Percentiles rank a stretch among this genome's conserved stretches.
These are phyloP conservation scores for Campylomormyrus numenius DNA, from an alignment of 2,113 vertebrate species.

Conservation along the genomic window DNA sequence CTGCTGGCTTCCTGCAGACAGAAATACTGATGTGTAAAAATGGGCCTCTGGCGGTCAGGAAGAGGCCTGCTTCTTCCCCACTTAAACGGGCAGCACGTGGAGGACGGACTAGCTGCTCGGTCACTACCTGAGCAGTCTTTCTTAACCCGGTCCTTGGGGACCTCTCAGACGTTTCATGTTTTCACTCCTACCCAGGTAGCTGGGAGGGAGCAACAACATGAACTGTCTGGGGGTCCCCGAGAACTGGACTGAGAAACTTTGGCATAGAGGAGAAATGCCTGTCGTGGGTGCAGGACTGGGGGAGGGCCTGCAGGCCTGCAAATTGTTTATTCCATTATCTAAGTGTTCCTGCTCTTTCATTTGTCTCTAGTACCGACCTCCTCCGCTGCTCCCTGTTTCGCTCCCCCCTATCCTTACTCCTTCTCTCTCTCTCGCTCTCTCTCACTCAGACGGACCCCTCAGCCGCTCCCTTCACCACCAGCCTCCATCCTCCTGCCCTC, in stretches of 20 bases:
- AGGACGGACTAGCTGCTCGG: background rate
- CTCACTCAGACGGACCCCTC: slow-evolving; percentile 75
- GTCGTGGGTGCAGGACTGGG: background rate
- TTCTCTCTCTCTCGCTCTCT: background rate
- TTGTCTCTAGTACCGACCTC: background rate
- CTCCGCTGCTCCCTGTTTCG: background rate
- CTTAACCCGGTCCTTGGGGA: no score
- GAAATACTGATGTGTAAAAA: background rate
- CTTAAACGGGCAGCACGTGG: background rate
- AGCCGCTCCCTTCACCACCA: slow-evolving; percentile 90
- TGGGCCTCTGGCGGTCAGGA: background rate
- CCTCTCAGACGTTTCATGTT: no score
- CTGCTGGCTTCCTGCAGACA: background rate
- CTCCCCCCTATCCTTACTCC: no score
- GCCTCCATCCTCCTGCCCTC: slow-evolving; percentile 81
- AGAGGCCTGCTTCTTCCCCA: background rate
- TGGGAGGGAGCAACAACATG: background rate
- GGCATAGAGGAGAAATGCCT: background rate
- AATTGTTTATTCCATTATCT: background rate
- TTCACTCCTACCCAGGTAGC: background rate
- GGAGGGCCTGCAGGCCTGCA: background rate
- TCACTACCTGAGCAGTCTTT: background rate
- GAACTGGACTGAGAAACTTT: background rate
- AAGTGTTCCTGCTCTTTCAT: background rate
- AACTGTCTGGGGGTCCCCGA: background rate